These are phyloP conservation scores for Heptranchias perlo DNA, from an alignment of 2,113 vertebrate species.

Conservation along the genomic window DNA sequence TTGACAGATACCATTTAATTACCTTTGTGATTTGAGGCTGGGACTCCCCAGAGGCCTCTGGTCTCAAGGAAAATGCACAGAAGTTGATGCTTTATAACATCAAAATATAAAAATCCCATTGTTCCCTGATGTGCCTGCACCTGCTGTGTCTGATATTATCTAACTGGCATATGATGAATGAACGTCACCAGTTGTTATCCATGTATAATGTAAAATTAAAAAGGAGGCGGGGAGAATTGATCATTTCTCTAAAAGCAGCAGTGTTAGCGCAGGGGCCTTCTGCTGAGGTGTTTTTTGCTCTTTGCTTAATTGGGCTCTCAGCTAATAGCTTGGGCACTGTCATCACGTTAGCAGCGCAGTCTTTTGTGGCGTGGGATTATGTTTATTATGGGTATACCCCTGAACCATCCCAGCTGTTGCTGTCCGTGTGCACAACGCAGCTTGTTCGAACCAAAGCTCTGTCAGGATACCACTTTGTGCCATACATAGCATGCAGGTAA, in stretches of 20 bases:
- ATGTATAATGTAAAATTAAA: conserved; percentile 32
- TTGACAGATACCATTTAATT: background rate
- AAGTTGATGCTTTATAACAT: background rate
- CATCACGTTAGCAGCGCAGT: background rate
- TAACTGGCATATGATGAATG: conserved; percentile 47
- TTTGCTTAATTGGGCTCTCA: conserved; percentile 45
- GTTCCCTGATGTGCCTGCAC: background rate
- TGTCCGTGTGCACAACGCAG: background rate
- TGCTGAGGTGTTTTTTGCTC: conserved; percentile 45
- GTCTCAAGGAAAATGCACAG: too few species aligned
- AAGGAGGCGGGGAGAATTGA: conserved; percentile 49
- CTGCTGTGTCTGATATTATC: background rate
- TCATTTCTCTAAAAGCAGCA: conserved; percentile 43
- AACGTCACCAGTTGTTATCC: conserved; percentile 45
- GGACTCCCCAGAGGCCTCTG: background rate
- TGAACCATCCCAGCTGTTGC: conserved; percentile 28
- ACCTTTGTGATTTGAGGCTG: background rate
- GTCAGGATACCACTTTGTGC: background rate
- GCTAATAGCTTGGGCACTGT: conserved; percentile 47
- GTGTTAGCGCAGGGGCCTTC: conserved; percentile 42
- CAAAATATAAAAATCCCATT: background rate
- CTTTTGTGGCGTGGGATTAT: conserved; percentile 22
- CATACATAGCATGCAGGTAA: conserved; percentile 24
- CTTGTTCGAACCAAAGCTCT: background rate
- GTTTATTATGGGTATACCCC: background rate